Conservation (phyloP, 1,140 invertebrate genomes). For the Phthorimaea operculella region DNA sequence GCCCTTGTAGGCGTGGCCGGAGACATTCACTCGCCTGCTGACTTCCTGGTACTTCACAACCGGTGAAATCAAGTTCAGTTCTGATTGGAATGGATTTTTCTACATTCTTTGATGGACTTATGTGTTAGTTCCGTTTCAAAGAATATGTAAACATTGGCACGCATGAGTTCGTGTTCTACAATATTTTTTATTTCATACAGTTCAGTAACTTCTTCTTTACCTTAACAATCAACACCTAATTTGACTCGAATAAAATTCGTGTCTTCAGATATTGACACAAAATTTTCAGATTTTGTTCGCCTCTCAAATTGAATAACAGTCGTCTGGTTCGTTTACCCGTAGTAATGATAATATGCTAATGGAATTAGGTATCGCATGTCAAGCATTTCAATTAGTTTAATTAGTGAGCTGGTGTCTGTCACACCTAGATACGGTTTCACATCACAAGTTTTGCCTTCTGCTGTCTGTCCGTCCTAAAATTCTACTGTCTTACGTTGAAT, state of each 20-base stretch:
- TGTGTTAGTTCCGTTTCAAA: background rate
- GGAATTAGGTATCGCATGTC: slow-evolving; percentile 15
- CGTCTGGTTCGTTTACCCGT: slow-evolving; percentile 24
- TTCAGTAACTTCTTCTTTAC: too few relatives aligned
- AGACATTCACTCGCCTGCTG: slow-evolving; percentile 32
- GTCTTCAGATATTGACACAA: too few relatives aligned
- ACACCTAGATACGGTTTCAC: background rate
- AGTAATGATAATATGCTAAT: slow-evolving; percentile 17
- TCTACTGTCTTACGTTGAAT: too few relatives aligned
- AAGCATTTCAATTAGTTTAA: slow-evolving; percentile 22
- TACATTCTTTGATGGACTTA: background rate
- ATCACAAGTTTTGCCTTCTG: background rate
- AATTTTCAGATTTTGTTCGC: too few relatives aligned
- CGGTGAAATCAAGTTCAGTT: slow-evolving; percentile 3
- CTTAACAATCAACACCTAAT: too few relatives aligned
- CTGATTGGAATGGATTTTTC: slow-evolving; percentile 1
- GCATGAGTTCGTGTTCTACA: too few relatives aligned
- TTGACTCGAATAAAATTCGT: too few relatives aligned
- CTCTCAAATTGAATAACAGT: background rate
- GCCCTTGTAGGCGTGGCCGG: slow-evolving; percentile 35
- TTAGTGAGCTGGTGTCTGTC: slow-evolving; percentile 15
- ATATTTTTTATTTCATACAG: too few relatives aligned
- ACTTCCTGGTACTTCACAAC: slow-evolving; percentile 35
- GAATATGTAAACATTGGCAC: too few relatives aligned
- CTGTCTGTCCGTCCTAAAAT: background rate